phyloP scores from a whole-genome alignment of 2,113 vertebrate genomes.

The Mesembrinibis cayennensis region DNA sequence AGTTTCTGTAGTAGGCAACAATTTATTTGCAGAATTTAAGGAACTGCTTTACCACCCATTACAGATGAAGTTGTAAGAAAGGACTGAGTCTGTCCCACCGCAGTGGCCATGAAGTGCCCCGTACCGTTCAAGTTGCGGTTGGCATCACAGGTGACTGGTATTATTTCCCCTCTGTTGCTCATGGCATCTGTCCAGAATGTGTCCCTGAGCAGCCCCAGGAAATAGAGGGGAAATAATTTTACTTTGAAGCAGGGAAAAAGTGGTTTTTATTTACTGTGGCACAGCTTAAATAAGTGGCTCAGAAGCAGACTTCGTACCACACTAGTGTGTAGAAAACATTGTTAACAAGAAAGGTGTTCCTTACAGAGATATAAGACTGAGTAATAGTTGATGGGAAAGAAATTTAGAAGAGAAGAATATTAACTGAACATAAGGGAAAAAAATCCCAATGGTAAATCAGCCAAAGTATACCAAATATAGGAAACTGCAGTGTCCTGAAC shows the following conservation, averaged over 20 bases:
- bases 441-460: not conserved
- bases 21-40: not conserved
- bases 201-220: not conserved
- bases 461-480: not conserved
- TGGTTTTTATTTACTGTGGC: not conserved
- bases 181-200: not conserved
- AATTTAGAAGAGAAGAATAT: not conserved
- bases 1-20: not conserved
- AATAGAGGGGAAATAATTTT: not conserved
- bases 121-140: not conserved
- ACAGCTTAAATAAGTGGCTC: not conserved
- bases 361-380: not conserved
- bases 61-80: not conserved
- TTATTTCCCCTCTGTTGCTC: not conserved
- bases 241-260: not conserved
- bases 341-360: not conserved
- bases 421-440: not conserved
- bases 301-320: not conserved
- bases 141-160: not conserved
- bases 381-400: not conserved
- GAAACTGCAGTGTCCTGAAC: not conserved
- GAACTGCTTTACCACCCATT: not conserved
- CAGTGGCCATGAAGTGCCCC: accelerated
- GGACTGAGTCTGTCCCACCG: not conserved
- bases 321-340: not conserved